These are phyloP conservation scores for Drosophila hydei DNA, from an alignment of 1,140 invertebrate genomes.

Conservation along the genomic window DNA sequence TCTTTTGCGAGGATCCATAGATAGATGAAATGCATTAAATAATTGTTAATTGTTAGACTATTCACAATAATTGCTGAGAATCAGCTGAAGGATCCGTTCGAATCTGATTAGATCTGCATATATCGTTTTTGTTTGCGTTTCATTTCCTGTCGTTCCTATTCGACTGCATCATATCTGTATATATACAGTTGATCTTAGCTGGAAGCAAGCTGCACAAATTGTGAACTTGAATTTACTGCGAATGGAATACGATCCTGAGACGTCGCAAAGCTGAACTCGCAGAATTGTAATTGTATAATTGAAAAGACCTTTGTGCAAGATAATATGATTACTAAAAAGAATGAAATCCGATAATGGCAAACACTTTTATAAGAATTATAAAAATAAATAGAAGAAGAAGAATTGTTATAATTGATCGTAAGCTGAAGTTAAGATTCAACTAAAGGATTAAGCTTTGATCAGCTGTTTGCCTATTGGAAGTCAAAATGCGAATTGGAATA, in stretches of 20 bases:
- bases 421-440: neutral
- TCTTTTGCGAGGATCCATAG: too few species aligned
- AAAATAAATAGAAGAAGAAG: neutral
- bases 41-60: too few species aligned
- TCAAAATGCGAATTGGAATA: neutral
- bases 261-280: slow-evolving; percentile 17
- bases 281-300: slow-evolving; percentile 14
- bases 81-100: too few species aligned
- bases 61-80: too few species aligned
- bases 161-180: neutral
- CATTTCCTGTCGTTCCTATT: neutral
- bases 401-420: neutral
- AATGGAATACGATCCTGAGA: slow-evolving; percentile 10
- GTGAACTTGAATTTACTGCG: slow-evolving; percentile 11
- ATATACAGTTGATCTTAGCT: neutral
- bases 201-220: slow-evolving; percentile 1
- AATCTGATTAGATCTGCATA: too few species aligned
- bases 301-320: slow-evolving; percentile 2
- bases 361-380: neutral
- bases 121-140: neutral
- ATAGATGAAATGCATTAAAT: too few species aligned
- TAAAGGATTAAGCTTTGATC: slow-evolving; percentile 3
- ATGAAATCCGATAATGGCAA: slow-evolving; percentile 6
- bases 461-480: neutral
- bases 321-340: slow-evolving; percentile 1